Evolutionary conservation across 2,113 vertebrate genomes (phyloP).

Genomic region (Diadophis punctatus): DNA sequence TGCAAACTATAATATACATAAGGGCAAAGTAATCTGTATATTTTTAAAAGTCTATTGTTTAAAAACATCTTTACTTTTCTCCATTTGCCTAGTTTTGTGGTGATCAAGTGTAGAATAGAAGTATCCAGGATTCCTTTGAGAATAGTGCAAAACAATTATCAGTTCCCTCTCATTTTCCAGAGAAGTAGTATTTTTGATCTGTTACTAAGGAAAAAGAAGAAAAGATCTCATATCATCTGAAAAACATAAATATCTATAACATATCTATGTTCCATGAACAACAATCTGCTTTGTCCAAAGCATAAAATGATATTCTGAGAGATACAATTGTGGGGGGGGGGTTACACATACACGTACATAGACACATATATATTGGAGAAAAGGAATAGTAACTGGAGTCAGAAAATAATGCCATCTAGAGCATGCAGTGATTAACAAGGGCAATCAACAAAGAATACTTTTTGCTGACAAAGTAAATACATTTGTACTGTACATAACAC

Average conservation of each 20-base stretch:
- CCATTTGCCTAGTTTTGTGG: neutral
- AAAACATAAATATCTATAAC: neutral
- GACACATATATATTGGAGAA: neutral
- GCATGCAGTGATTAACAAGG: neutral
- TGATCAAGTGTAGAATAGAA: neutral
- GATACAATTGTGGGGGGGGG: neutral
- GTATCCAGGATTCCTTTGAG: neutral
- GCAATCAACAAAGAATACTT: neutral
- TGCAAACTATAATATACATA: neutral
- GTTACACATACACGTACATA: neutral
- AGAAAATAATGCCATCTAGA: neutral
- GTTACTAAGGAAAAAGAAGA: neutral
- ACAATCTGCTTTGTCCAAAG: neutral
- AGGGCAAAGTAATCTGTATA: neutral
- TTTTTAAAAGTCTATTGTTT: neutral
- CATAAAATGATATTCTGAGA: neutral
- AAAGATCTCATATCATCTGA: neutral
- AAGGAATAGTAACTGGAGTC: neutral
- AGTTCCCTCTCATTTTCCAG: neutral
- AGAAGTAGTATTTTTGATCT: neutral
- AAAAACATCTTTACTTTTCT: neutral
- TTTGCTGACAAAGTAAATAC: neutral
- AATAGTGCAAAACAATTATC: neutral
- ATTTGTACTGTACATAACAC: neutral
- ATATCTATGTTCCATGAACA: neutral